These are phyloP conservation scores for Scopus umbretta DNA, from an alignment of 2,113 vertebrate genomes.

Conservation along the genomic window DNA sequence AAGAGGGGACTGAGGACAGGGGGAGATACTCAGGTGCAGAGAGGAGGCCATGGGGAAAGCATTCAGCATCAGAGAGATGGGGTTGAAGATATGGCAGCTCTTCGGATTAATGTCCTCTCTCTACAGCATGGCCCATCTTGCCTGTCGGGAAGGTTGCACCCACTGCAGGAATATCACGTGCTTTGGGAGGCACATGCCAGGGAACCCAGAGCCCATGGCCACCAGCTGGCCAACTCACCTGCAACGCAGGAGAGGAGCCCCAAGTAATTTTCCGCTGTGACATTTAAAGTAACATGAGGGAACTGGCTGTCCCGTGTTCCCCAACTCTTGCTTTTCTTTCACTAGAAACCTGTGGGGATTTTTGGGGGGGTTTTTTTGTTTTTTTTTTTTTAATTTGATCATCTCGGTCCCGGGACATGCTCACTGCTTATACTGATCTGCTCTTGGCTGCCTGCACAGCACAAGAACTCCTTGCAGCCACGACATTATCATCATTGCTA, in stretches of 20 bases:
- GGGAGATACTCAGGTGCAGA: not conserved
- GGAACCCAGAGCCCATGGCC: not conserved
- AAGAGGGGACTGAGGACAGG: not conserved
- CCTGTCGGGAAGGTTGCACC: rapidly evolving
- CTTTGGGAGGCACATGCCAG: rapidly evolving
- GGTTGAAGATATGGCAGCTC: not conserved
- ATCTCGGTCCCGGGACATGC: rapidly evolving
- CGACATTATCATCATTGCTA: rapidly evolving
- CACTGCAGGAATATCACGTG: rapidly evolving
- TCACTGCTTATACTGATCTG: not conserved
- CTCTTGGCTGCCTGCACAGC: not conserved
- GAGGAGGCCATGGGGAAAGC: not conserved
- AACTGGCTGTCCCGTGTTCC: not conserved
- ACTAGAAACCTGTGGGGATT: not conserved
- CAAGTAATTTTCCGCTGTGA: not conserved
- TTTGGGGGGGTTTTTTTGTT: too few species aligned
- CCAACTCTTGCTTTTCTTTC: not conserved
- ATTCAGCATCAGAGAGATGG: not conserved
- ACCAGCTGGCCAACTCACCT: not conserved
- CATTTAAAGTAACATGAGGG: not conserved
- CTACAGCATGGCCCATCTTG: not conserved
- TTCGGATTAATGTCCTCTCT: not conserved
- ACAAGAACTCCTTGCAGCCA: not conserved
- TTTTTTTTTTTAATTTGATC: not conserved
- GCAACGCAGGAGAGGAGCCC: not conserved